Conservation (phyloP, 1,140 invertebrate species). For the Proales similis region DNA sequence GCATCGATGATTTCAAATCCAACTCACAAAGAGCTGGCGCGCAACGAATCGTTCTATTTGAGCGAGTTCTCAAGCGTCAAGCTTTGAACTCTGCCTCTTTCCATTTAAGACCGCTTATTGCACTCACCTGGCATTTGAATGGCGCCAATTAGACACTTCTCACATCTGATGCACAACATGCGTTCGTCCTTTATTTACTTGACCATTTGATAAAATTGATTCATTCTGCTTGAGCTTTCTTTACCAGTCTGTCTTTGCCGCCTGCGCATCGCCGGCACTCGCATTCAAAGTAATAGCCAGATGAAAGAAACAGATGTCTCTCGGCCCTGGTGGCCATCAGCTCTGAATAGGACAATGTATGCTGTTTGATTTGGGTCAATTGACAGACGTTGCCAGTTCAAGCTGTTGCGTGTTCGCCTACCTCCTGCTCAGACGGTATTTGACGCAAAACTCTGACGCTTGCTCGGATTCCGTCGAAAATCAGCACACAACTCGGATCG, state of each 20-base stretch:
- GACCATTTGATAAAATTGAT: neutral
- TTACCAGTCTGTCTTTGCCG: neutral
- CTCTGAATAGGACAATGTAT: slow-evolving; percentile 15
- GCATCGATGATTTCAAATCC: too few species aligned
- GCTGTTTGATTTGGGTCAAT: slow-evolving; percentile 4
- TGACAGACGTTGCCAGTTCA: too few species aligned
- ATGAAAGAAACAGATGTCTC: neutral
- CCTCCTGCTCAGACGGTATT: too few species aligned
- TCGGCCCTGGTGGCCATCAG: slow-evolving; percentile 2
- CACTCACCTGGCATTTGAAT: neutral
- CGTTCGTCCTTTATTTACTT: neutral
- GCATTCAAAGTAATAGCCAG: slow-evolving; percentile 22
- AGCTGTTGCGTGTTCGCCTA: too few species aligned
- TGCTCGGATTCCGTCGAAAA: slow-evolving; percentile 9
- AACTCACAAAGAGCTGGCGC: slow-evolving; percentile 9
- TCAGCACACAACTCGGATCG: slow-evolving; percentile 13
- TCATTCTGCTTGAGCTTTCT: neutral
- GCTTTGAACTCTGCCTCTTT: neutral
- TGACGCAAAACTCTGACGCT: slow-evolving; percentile 8
- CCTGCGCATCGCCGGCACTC: slow-evolving; percentile 1
- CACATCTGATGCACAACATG: slow-evolving; percentile 8
- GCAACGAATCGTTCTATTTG: slow-evolving; percentile 38
- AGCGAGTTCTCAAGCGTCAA: slow-evolving; percentile 35
- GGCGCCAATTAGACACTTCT: slow-evolving; percentile 13
- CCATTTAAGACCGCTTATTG: slow-evolving; percentile 9